Evolutionary conservation across 2,888 invertebrate genomes (phyloP), one percentile per base, ranked within the genome.

Genomic region (Lithophane semibrunnea): DNA sequence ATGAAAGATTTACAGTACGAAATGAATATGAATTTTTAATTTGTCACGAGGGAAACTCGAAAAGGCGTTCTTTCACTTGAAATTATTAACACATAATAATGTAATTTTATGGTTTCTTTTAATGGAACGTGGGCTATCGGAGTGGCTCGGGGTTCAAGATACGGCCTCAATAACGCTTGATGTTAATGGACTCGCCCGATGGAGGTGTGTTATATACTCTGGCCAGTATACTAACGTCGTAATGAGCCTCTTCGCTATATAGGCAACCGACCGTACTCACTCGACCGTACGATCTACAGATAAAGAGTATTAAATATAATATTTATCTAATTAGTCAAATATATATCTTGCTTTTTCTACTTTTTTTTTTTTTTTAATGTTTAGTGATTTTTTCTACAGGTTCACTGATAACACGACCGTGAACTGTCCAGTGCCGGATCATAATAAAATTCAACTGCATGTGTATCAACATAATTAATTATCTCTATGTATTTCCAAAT

Each of bases 11-110:
- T 90, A 93, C 88, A 77, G 75, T 80, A 80, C 79, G 76, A 77
- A 91, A 93, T 90, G 89, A 88, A 92, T 90, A 92, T 90, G 88
- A 91, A 91, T 92, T 93, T 92, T 94, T 93, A 94, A 95, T 95
- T 93, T 93, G 92, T 94, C 92, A 91, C 86, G 79, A 89, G 82
- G 87, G 87, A 88, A 90, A 90, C 88, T 88, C 82, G 84, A 90
- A 90, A 91, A 91, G 90, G 89, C 90, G 88, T 93, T 94, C 92
- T 94, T 95, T 94, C 93, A 91, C 92, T 94, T 92, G 92, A 95
- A 96, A 95, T 95, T 96, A 96, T 96, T 96, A 96, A 96, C 96
- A 96, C 96, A 96, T 96, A 96, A 96, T 96, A 96, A 96, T 95
- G 95, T 94, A 93, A 95, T 95, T 96, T 96, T 96, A 96, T 95